Percentiles rank a stretch among this genome's conserved stretches.
phyloP scores from a whole-genome alignment of 2,113 vertebrate genomes.

The Chloropsis hardwickii region DNA sequence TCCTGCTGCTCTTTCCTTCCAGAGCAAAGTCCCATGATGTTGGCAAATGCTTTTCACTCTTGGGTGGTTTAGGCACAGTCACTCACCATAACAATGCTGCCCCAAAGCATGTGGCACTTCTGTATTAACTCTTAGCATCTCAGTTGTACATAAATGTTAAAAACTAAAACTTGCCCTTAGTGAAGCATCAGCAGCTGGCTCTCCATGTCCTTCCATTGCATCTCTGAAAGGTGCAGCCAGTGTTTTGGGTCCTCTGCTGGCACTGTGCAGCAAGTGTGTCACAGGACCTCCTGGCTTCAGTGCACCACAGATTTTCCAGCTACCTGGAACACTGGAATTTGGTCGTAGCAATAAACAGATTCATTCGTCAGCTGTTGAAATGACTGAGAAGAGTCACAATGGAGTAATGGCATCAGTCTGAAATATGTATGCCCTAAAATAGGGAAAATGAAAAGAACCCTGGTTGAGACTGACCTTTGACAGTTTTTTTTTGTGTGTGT shows the following conservation, averaged over 20 bases:
- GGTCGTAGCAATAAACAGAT: not conserved
- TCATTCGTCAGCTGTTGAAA: not conserved
- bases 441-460: not conserved
- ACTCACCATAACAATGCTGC: accelerated
- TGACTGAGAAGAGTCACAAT: not conserved
- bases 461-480: not conserved
- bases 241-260: not conserved
- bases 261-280: not conserved
- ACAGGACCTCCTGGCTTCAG: not conserved
- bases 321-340: not conserved
- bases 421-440: not conserved
- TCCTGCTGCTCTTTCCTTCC: not conserved
- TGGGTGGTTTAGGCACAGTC: not conserved
- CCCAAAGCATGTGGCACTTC: not conserved
- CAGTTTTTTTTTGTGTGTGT: not conserved
- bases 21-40: not conserved
- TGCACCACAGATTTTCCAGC: not conserved
- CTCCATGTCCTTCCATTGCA: not conserved
- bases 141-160: not conserved
- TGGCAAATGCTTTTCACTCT: not conserved
- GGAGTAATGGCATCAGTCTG: not conserved
- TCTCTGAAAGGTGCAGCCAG: not conserved
- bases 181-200: not conserved
- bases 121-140: not conserved
- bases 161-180: not conserved